Evolutionary conservation across 1,140 invertebrate species (phyloP), one percentile per base, ranked within the genome.

Genomic region (Oryctes rhinoceros): DNA sequence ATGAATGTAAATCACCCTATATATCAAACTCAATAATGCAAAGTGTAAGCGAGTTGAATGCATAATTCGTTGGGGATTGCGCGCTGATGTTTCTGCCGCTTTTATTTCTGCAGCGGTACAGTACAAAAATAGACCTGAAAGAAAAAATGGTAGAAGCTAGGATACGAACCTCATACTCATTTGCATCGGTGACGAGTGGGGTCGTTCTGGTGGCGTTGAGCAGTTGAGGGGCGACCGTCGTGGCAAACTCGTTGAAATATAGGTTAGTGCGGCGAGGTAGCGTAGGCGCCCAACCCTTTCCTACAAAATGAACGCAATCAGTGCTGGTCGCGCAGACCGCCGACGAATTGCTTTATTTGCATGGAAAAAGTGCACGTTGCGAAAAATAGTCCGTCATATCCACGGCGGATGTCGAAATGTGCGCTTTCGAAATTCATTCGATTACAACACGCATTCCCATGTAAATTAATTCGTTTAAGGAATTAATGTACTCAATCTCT

Each of bases 251-350:
- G 53, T 80, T 82, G 74, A 82, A 81, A 78, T 82, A 81, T 80
- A 78, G 65, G 67, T 82, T 82, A 35, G 67, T 80, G 53, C 83
- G 80, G 37, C 81, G 78, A 4, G 65, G 65, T 65, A 83, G 47
- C 20, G 80, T 82, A 35, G 82, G 83, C 47, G 81, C 81, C 82
- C 82, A 83, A 62, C 82, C 83, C 81, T 84, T 84, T 67, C 83
- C 81, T 83, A 47, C 80, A 82, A 82, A 80, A 76, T 80, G 48
- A 71, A 71, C 65, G 65, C 65, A 71, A 71, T 71, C 65, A 71
- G 65, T 71, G 65, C 9, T 71, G 65, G 65, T 71, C 35, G 65
- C 65, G 3, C 65, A 71, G 20, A 71, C 65, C 4, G 65, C 35
- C 65, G 65, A 24, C 24, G 65, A 71, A 71, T 71, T 71, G 65